A percentile compares a stretch with the other conserved stretches of the same genome.
phyloP scores from a whole-genome alignment of 2,888 invertebrate species.

The Anthrax anthrax region DNA sequence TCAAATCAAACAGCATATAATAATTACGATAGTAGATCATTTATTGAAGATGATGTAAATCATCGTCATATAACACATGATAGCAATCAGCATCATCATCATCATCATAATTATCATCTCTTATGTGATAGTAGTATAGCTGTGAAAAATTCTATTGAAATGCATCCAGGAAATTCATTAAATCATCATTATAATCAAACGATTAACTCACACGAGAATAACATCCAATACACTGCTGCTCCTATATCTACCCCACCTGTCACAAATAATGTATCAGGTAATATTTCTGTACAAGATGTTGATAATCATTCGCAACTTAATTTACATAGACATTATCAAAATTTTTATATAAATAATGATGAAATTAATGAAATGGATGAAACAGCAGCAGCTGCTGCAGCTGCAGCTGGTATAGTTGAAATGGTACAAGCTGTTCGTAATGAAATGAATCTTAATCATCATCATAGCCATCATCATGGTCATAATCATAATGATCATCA shows the following conservation, averaged over 20 bases:
- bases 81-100: neutral
- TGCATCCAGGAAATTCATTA: neutral
- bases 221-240: neutral
- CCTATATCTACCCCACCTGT: too few relatives aligned
- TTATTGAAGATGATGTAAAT: neutral
- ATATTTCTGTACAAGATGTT: neutral
- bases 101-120: neutral
- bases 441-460: neutral
- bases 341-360: neutral
- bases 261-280: neutral
- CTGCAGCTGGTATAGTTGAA: neutral
- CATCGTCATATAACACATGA: too few relatives aligned
- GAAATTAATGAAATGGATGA: neutral
- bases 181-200: neutral
- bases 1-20: neutral
- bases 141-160: neutral
- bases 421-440: neutral
- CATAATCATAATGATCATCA: neutral
- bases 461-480: neutral
- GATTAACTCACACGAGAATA: neutral
- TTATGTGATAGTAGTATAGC: neutral
- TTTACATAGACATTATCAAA: neutral
- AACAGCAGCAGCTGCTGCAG: too few relatives aligned
- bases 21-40: neutral
- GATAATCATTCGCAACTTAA: neutral